Base-by-base conservation (phyloP, 2,888 invertebrate genomes). In the Polyommatus iphigenia region DNA sequence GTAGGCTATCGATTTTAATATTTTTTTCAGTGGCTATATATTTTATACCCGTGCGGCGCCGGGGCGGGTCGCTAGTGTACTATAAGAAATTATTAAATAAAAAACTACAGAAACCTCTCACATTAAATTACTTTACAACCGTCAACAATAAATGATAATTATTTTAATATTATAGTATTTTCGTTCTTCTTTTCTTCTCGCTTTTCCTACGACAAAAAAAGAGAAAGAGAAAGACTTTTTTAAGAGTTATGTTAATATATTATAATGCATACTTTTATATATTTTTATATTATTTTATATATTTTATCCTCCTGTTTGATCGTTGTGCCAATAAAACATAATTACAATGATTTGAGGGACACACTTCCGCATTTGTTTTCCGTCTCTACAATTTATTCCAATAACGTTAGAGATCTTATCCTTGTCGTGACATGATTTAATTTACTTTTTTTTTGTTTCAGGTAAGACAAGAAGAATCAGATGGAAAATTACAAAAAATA, bases 381-480 rank as follows among this genome's bases (percentile, higher is more conserved):
- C 81, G 81, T 82, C 81, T 81, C 78, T 81, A 80, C 77, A 79
- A 78, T 81, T 80, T 77, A 82, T 82, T 82, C 81, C 75, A 78
- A 36, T 76, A 20, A 78, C 79, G 80, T 82, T 78, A 76, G 73
- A 72, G 41, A 73, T 73, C 20, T 36, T 77, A 50, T 77, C 46
- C 54, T 80, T 76, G 24, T 46, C 73, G 73, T 73, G 73, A 73
- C 73, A 46, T 73, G 73, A 50, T 75, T 75, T 75, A 50, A 75
- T 75, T 75, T 80, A 78, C 57, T 78, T 79, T 80, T 81, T 77
- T 79, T 78, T 81, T 83, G 80, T 83, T 83, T 73, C 83, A 83
- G 83, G 83, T 83, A 83, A 59, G 80, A 46, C 73, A 72, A 50
- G 20, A n/a, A 59, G 15, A 73, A 50, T 20, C 13, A 50, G 24